Conservation (phyloP, 1,140 invertebrate genomes). For the Leptestheria dahalacensis region DNA sequence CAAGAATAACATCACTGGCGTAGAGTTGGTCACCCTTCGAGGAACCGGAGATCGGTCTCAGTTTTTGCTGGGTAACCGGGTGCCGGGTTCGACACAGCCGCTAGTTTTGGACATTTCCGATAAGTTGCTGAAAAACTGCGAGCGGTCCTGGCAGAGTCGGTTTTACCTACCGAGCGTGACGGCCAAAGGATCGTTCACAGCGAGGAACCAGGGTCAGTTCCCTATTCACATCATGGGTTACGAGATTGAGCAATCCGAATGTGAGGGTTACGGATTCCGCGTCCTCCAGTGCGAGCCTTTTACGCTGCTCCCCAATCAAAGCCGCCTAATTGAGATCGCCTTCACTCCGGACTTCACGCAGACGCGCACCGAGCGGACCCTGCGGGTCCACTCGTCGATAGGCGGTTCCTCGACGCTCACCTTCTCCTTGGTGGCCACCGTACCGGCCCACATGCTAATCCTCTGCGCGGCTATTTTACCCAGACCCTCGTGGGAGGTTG, state of each 20-base stretch:
- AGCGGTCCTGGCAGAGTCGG: conserved; percentile 29
- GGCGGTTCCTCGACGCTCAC: conserved; percentile 33
- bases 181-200: conserved; percentile 68
- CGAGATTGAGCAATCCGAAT: conserved; percentile 52
- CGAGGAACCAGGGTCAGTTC: conserved; percentile 72
- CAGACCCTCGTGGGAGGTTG: conserved; percentile 63
- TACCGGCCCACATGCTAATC: conserved; percentile 58
- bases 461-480: conserved; percentile 52
- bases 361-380: conserved; percentile 48
- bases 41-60: conserved; percentile 69
- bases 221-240: conserved; percentile 52
- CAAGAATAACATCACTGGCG: conserved; percentile 85
- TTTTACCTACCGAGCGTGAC: conserved; percentile 48
- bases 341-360: conserved; percentile 88
- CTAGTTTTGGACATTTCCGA: conserved; percentile 70
- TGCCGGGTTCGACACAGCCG: conserved; percentile 53
- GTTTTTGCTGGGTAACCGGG: conserved; percentile 79
- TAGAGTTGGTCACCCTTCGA: conserved; percentile 66
- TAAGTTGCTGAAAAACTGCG: conserved; percentile 68
- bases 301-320: conserved; percentile 59
- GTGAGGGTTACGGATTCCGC: conserved; percentile 75
- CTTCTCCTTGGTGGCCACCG: conserved; percentile 60
- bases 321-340: conserved; percentile 72
- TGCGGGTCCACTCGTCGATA: conserved; percentile 31
- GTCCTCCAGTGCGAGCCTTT: conserved; percentile 72